These are phyloP conservation scores for Thunnus albacares DNA, from an alignment of 2,797 vertebrate species.

Conservation along the genomic window DNA sequence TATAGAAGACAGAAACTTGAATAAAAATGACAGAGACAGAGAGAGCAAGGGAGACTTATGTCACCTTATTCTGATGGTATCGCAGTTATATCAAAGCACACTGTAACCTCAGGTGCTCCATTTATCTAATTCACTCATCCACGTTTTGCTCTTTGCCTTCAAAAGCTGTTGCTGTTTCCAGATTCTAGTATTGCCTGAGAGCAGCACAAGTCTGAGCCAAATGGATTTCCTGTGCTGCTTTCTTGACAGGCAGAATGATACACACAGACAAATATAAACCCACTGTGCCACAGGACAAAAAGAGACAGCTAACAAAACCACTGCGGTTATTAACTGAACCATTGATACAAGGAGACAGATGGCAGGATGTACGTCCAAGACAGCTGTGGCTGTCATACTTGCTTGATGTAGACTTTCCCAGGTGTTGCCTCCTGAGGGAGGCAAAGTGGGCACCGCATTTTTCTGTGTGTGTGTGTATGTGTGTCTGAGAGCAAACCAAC, in stretches of 20 bases:
- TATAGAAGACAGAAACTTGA: background rate
- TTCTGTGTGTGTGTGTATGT: conserved; percentile 31
- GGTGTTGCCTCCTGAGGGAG: conserved; percentile 69
- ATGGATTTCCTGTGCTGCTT: conserved; percentile 18
- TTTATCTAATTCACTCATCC: background rate
- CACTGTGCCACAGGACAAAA: conserved; percentile 46
- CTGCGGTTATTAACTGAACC: conserved; percentile 64
- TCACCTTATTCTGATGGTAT: background rate
- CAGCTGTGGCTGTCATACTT: conserved; percentile 71
- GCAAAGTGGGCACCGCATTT: conserved; percentile 35
- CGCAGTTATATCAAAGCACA: background rate
- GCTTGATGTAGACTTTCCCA: conserved; percentile 70
- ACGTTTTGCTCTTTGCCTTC: conserved; percentile 3
- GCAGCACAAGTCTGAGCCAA: background rate
- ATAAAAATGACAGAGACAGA: background rate
- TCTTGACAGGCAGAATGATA: conserved; percentile 14
- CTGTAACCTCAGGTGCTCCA: background rate
- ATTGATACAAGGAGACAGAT: conserved; percentile 64
- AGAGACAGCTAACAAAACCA: conserved; percentile 65
- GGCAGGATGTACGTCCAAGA: conserved; percentile 46
- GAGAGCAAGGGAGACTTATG: background rate
- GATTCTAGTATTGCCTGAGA: background rate
- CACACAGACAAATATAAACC: conserved; percentile 13
- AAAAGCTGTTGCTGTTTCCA: background rate
- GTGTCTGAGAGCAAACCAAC: conserved; percentile 39